Conservation (phyloP, 2,797 vertebrate genomes). For the Falco cherrug region DNA sequence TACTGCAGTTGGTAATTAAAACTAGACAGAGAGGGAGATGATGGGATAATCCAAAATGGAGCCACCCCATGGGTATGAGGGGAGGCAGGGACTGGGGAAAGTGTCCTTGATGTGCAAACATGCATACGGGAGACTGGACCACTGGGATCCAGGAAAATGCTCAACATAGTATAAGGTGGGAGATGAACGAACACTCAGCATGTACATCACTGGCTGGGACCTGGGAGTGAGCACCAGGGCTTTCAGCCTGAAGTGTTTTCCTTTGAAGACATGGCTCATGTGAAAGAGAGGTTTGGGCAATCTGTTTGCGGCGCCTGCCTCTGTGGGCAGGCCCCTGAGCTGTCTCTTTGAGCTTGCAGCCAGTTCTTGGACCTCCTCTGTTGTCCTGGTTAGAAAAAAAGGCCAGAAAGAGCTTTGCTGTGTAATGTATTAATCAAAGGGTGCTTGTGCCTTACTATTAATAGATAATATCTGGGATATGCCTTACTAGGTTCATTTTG, state of each 20-base stretch:
- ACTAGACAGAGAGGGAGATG: background rate
- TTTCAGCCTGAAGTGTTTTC: background rate
- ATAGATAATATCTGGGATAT: background rate
- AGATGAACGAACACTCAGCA: background rate
- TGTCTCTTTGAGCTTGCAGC: background rate
- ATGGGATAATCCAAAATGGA: background rate
- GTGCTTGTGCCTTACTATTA: background rate
- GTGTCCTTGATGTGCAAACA: background rate
- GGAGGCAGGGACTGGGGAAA: background rate
- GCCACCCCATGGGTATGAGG: rapidly evolving
- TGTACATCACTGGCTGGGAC: background rate
- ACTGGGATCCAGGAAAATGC: background rate
- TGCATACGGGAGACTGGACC: rapidly evolving
- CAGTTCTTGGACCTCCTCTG: background rate
- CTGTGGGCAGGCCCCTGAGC: background rate
- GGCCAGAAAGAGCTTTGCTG: background rate
- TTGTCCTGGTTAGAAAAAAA: background rate
- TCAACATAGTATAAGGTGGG: background rate
- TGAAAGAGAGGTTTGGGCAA: background rate
- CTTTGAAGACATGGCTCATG: background rate
- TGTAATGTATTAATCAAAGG: background rate
- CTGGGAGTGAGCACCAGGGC: background rate
- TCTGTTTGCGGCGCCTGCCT: background rate
- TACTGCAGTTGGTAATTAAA: background rate
- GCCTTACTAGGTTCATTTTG: slow-evolving; percentile 2